A percentile compares a stretch with the other conserved stretches of the same genome.
Evolutionary conservation across 2,888 invertebrate species (phyloP).

Genomic region (Pristionchus fissidentatus): DNA sequence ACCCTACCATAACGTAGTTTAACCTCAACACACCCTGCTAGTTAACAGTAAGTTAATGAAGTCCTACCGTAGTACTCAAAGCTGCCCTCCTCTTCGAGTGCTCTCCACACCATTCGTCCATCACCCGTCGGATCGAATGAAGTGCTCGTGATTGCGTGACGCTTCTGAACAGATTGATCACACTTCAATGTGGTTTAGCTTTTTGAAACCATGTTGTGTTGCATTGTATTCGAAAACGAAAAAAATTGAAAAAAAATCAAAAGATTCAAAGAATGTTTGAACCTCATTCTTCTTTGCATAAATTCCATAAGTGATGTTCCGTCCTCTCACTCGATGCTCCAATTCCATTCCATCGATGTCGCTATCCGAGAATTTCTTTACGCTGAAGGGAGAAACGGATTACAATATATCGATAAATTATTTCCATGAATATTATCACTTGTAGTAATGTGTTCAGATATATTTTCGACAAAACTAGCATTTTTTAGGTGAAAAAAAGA

Average conservation of each 20-base stretch:
- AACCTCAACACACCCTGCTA: too few relatives aligned
- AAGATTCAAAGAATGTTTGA: background rate
- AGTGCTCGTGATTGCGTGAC: slow-evolving; percentile 51
- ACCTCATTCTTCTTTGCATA: slow-evolving; percentile 55
- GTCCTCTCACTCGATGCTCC: slow-evolving; percentile 77
- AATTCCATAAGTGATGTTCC: slow-evolving; percentile 78
- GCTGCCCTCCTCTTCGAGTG: slow-evolving; percentile 54
- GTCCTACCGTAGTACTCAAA: slow-evolving; percentile 43
- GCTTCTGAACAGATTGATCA: background rate
- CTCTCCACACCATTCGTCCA: slow-evolving; percentile 54
- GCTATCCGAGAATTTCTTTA: background rate
- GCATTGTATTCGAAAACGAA: background rate
- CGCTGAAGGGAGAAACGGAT: background rate
- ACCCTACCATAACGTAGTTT: too few relatives aligned
- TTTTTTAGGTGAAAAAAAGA: too few relatives aligned
- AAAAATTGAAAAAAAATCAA: background rate
- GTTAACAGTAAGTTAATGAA: too few relatives aligned
- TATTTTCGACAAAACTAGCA: background rate
- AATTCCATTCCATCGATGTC: slow-evolving; percentile 26
- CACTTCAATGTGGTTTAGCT: background rate
- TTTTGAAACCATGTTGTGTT: background rate
- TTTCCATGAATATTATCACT: background rate
- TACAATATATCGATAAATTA: too few relatives aligned
- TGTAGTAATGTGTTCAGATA: too few relatives aligned
- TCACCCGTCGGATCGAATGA: slow-evolving; percentile 60